phyloP scores from a whole-genome alignment of 1,140 invertebrate genomes.

The Heliconius hermathena region DNA sequence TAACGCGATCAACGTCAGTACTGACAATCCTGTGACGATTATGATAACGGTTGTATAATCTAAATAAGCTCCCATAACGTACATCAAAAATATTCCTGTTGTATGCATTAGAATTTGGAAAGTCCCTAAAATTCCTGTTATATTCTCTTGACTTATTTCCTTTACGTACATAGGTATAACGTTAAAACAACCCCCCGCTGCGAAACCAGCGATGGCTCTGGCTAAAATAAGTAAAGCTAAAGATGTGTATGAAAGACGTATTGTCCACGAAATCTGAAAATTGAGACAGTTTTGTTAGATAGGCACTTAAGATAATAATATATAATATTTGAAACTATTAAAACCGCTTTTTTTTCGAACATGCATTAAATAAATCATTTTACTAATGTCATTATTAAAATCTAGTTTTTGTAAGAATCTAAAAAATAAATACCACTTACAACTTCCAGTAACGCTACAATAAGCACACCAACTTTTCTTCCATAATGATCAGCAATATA shows the following conservation, averaged over 20 bases:
- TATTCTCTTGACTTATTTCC: conserved; percentile 46
- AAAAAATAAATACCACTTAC: conserved; percentile 29
- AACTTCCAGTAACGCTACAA: conserved; percentile 41
- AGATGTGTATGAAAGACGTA: conserved; percentile 25
- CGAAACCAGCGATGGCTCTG: conserved; percentile 36
- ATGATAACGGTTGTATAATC: conserved; percentile 39
- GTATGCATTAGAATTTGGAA: conserved; percentile 18
- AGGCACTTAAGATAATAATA: too few relatives aligned
- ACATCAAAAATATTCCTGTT: conserved; percentile 52
- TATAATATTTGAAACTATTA: too few relatives aligned
- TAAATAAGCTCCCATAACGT: conserved; percentile 26
- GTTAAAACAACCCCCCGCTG: conserved; percentile 42
- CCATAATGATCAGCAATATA: conserved; percentile 45
- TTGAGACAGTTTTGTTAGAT: background rate
- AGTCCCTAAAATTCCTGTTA: conserved; percentile 40
- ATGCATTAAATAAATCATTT: too few relatives aligned
- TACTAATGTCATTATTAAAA: too few relatives aligned
- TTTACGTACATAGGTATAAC: conserved; percentile 45
- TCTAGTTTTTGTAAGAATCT: background rate
- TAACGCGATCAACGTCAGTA: conserved; percentile 29
- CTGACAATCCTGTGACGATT: conserved; percentile 40
- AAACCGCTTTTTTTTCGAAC: too few relatives aligned
- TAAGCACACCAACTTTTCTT: conserved; percentile 42
- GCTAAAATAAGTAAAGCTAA: conserved; percentile 36
- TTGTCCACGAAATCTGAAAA: conserved; percentile 38